A percentile compares a stretch with the other conserved stretches of the same genome.
Conservation (phyloP, 2,797 vertebrate genomes). For the Decapterus maruadsi region DNA sequence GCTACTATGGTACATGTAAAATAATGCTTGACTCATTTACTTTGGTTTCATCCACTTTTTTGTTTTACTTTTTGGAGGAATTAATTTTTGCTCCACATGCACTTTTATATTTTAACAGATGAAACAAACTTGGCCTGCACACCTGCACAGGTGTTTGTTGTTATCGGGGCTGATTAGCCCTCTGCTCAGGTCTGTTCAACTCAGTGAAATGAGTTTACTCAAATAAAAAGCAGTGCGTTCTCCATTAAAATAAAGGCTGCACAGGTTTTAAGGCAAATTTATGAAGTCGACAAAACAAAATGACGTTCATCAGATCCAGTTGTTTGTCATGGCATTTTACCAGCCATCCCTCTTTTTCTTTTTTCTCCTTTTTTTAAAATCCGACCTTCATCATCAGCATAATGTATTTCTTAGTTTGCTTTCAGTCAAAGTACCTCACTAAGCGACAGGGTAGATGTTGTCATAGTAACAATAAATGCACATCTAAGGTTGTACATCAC, state of each 20-base stretch:
- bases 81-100: neutral
- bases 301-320: too few relatives aligned
- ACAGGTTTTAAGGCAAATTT: neutral
- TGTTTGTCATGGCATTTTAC: too few relatives aligned
- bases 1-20: neutral
- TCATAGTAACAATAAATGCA: neutral
- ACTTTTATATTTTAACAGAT: neutral
- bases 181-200: neutral
- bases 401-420: neutral
- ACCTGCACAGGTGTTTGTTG: conserved; percentile 14
- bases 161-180: conserved; percentile 2
- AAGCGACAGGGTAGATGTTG: neutral
- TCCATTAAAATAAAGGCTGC: conserved; percentile 1
- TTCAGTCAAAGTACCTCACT: conserved; percentile 2
- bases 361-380: neutral
- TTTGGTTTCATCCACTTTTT: neutral
- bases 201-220: neutral
- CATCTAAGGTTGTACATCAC: neutral
- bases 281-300: conserved; percentile 4
- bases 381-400: neutral
- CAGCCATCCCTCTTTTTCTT: neutral
- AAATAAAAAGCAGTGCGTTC: conserved; percentile 12
- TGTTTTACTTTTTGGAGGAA: neutral
- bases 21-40: neutral
- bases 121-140: neutral